Percentiles rank a stretch among this genome's conserved stretches.
Conservation (phyloP, 2,888 invertebrate genomes). For the Uropetala carovei region DNA sequence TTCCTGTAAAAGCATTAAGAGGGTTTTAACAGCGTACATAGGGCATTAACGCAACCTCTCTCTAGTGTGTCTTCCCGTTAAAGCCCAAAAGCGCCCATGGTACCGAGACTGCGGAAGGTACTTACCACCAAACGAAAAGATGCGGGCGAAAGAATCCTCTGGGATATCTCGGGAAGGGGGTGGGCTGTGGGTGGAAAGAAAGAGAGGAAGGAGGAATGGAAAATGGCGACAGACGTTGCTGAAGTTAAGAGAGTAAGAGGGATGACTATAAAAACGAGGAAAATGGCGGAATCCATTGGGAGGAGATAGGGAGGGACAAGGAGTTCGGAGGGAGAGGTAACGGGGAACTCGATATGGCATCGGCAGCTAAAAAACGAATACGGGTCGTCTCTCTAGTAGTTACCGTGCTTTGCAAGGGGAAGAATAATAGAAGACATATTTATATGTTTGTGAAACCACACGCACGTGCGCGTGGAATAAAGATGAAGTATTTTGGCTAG, state of each 20-base stretch:
- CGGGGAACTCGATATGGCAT: not conserved
- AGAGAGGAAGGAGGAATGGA: not conserved
- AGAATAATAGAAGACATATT: no score
- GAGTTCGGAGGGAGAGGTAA: no score
- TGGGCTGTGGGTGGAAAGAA: no score
- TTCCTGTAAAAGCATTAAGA: not conserved
- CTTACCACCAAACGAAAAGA: not conserved
- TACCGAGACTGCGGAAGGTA: not conserved
- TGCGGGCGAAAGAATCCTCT: not conserved
- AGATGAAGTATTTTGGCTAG: no score
- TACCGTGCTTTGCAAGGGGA: no score
- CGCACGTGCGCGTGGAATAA: no score
- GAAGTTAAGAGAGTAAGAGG: conserved; percentile 7
- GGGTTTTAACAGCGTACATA: not conserved
- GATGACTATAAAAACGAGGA: not conserved
- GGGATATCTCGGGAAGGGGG: not conserved
- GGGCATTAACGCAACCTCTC: not conserved
- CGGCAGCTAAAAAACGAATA: not conserved
- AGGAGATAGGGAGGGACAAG: not conserved
- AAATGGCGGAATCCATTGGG: not conserved
- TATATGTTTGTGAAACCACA: no score
- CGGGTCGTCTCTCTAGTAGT: not conserved
- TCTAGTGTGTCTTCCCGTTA: not conserved
- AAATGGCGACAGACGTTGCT: not conserved
- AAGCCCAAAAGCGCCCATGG: not conserved